phyloP scores from a whole-genome alignment of 1,140 invertebrate species.

The Trichonephila clavata region DNA sequence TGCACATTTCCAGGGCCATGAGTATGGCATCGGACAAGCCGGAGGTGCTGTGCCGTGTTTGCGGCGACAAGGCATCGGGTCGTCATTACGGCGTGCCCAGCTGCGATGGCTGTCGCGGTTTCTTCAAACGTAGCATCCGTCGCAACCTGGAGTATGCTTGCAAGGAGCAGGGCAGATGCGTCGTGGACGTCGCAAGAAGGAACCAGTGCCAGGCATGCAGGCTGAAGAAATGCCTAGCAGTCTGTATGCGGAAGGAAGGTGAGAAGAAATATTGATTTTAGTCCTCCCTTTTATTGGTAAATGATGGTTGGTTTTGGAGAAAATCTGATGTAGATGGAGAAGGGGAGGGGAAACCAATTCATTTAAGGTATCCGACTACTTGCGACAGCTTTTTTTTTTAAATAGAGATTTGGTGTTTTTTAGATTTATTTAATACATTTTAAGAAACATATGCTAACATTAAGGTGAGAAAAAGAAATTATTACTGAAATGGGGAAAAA shows the following conservation, averaged over 20 bases:
- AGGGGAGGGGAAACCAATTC: no score
- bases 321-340: no score
- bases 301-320: no score
- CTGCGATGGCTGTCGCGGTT: constrained; percentile 94
- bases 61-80: constrained; percentile 94
- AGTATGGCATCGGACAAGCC: constrained; percentile 72
- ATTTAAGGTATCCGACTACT: no score
- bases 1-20: not conserved
- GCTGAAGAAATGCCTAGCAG: constrained; percentile 94
- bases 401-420: no score
- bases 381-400: no score
- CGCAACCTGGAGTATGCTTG: constrained; percentile 95
- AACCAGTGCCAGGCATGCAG: constrained; percentile 98
- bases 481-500: no score
- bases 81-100: constrained; percentile 95
- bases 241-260: constrained; percentile 98
- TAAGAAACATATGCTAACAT: no score
- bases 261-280: constrained; percentile 80
- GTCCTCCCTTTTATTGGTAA: not conserved
- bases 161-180: constrained; percentile 93
- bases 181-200: constrained; percentile 93
- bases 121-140: constrained; percentile 94
- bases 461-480: no score
- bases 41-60: constrained; percentile 86
- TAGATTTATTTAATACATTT: no score